Base-by-base conservation (phyloP, 2,797 vertebrate species). In the Myotis findleyi region DNA sequence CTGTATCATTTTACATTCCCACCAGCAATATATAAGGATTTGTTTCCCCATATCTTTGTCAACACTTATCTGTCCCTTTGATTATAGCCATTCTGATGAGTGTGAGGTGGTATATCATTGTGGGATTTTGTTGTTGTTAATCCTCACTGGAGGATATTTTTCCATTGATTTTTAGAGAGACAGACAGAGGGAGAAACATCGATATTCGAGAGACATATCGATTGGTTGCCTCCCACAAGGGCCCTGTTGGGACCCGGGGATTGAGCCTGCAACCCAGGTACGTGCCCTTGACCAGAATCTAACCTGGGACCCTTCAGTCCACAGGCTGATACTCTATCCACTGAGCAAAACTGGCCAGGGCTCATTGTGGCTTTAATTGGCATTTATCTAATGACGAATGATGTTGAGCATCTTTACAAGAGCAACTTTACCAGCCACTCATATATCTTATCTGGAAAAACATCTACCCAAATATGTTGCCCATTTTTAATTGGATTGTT, bases 381-480 rank as follows among this genome's bases (percentile, higher is more conserved):
- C n/a, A 82, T 82, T 66, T 72, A 38, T 77, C 38, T 89, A 69
- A 83, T 83, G 62, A 80, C 38, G 25, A 87, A 62, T 73, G 41
- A 55, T 92, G 38, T 41, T 72, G 59, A 75, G 27, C 14, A 41
- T 41, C 14, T 82, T 86, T 92, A 89, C n/a, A 25, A 38, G 20
- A 71, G 55, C 49, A 59, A 59, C 25, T 62, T 86, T 85, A 84
- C 47, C 82, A 91, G 49, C 47, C 59, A 90, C 49, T 69, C 25
- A 64, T 44, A 23, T 68, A 62, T 82, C 47, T 87, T 82, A 68
- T 69, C 36, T 91, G 53, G 79, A 81, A 68, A 85, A 91, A 89
- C 33, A 89, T 59, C 38, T 79, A 71, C 89, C 93, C 51, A 55
- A 75, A 41, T 89, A 10, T 85, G 88, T 79, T 91, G 71, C 53